Evolutionary conservation across 2,888 invertebrate genomes (phyloP).

Genomic region (Acrobasis suavella): DNA sequence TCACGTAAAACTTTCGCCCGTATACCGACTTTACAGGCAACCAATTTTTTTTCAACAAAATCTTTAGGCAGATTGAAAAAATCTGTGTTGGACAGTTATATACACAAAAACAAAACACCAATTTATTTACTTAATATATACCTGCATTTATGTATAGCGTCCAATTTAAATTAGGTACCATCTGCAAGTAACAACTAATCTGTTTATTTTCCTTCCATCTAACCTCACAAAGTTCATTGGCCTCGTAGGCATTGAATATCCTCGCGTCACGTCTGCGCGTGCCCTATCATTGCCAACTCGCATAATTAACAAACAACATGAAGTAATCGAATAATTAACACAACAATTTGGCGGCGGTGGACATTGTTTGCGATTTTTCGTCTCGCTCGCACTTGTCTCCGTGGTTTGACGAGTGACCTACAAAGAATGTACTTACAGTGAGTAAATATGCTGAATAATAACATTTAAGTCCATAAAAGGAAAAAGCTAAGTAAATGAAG

Average conservation of each 20-base stretch:
- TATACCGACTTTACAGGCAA: too few species aligned
- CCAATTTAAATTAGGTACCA: too few species aligned
- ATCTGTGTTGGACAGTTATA: too few species aligned
- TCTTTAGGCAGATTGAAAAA: too few species aligned
- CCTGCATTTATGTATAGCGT: too few species aligned
- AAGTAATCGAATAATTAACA: constrained; percentile 61
- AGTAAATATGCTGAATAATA: neutral
- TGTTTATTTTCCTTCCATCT: too few species aligned
- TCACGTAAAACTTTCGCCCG: too few species aligned
- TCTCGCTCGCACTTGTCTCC: constrained; percentile 24
- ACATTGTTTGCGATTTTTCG: constrained; percentile 37
- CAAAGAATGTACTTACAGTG: neutral
- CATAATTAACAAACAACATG: constrained; percentile 45
- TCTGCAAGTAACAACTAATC: too few species aligned
- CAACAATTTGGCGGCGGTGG: constrained; percentile 47
- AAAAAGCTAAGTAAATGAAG: too few species aligned
- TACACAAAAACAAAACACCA: too few species aligned
- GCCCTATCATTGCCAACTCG: constrained; percentile 22
- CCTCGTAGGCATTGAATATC: neutral
- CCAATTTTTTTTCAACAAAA: too few species aligned
- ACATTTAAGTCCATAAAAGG: neutral
- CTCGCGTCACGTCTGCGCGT: constrained; percentile 1
- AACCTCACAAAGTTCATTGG: neutral
- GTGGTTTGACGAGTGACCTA: constrained; percentile 10
- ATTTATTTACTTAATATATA: too few species aligned